phyloP scores from a whole-genome alignment of 2,797 vertebrate genomes.

The Lagodon rhomboides region DNA sequence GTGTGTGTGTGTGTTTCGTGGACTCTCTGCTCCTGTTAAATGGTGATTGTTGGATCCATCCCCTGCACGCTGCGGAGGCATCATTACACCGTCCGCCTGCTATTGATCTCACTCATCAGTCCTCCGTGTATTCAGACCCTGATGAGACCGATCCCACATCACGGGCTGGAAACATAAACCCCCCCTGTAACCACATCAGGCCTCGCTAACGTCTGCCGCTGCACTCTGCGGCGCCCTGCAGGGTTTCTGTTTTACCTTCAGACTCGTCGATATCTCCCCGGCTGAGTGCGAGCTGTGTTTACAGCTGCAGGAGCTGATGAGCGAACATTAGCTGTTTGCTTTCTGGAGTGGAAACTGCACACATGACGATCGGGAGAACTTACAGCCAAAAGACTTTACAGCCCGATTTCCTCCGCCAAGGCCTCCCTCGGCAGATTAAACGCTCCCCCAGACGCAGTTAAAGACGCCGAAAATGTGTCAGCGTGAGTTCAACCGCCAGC shows the following conservation, averaged over 20 bases:
- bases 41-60: conserved; percentile 3
- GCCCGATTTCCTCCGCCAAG: conserved; percentile 17
- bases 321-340: conserved; percentile 33
- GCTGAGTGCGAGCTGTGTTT: conserved; percentile 36
- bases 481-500: neutral
- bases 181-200: conserved; percentile 5
- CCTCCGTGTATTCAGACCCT: conserved; percentile 2
- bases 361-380: conserved; percentile 41
- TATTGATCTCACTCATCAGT: conserved; percentile 54
- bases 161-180: conserved; percentile 29
- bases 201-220: conserved; percentile 11
- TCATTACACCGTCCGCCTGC: conserved; percentile 45
- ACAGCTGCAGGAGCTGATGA: conserved; percentile 49
- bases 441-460: conserved; percentile 43
- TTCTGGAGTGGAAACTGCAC: conserved; percentile 50
- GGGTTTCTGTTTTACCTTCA: conserved; percentile 1
- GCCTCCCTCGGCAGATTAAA: conserved; percentile 42
- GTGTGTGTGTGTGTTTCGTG: conserved; percentile 8
- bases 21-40: conserved; percentile 5
- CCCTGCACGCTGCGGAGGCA: conserved; percentile 4
- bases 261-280: conserved; percentile 13
- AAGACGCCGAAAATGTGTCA: conserved; percentile 37
- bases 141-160: conserved; percentile 23
- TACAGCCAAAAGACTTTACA: conserved; percentile 45
- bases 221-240: conserved; percentile 14